Conservation (phyloP, 1,140 invertebrate genomes). For the Formica exsecta region DNA sequence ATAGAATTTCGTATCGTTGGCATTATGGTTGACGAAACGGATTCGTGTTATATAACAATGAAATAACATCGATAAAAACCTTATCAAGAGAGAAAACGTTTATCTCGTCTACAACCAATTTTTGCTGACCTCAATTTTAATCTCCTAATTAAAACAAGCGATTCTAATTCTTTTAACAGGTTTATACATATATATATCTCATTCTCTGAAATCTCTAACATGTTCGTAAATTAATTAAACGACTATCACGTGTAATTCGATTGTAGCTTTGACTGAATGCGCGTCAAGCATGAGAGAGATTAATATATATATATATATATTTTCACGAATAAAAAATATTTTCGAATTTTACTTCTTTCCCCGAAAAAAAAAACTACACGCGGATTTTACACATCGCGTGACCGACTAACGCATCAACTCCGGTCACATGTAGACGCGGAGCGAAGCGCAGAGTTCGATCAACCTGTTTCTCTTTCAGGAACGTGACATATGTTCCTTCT, state of each 20-base stretch:
- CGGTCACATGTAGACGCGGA: conserved; percentile 56
- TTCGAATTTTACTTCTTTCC: background rate
- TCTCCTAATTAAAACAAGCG: background rate
- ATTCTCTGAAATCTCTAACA: background rate
- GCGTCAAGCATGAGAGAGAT: background rate
- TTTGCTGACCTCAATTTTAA: background rate
- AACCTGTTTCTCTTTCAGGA: conserved; percentile 39
- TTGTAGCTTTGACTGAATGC: background rate
- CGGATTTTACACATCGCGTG: background rate
- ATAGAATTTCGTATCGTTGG: conserved; percentile 12
- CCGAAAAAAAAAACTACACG: background rate
- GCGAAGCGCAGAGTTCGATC: conserved; percentile 41
- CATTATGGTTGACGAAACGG: background rate
- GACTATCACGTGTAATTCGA: background rate
- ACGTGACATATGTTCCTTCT: conserved; percentile 64
- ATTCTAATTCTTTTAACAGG: background rate
- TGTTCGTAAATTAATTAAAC: conserved; percentile 3
- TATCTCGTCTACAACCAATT: conserved; percentile 3
- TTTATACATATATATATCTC: background rate
- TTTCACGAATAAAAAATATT: background rate
- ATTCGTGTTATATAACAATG: conserved; percentile 27
- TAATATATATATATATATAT: too few relatives aligned
- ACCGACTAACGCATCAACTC: conserved; percentile 5
- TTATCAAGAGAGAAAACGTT: conserved; percentile 5
- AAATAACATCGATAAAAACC: conserved; percentile 35